Base-by-base conservation (phyloP, 2,113 vertebrate species). In the Tamias sibiricus region DNA sequence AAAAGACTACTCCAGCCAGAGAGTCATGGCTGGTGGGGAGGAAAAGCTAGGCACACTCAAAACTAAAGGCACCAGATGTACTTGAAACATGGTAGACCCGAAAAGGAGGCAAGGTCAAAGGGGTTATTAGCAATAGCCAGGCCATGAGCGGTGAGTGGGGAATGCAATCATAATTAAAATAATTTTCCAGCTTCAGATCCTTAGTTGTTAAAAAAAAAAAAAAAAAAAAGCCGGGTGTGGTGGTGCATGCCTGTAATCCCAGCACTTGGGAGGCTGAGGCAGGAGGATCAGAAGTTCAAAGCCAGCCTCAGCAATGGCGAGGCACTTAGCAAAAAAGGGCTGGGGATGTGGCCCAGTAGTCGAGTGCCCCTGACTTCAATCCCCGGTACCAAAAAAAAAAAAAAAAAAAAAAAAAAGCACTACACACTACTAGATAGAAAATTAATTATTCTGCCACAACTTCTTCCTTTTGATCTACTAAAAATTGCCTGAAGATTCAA, bases 401-500 rank as follows among this genome's bases (percentile, higher is more conserved):
- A n/a, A n/a, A n/a, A n/a, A 88, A 87, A 94, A 79, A 13, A 59
- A 59, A 10, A 57, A 52, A 52, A 52, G 49, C 16, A 69, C 13
- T 26, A 68, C 17, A 16, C 12, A 69, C 13, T 26, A 68, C 17
- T 32, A 37, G 26, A 80, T 28, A 91, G 69, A 74, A 96, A 94
- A 84, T 75, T 71, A 85, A 68, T 76, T 62, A 57, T 57, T 94
- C 66, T 87, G 28, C 57, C 71, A 35, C 12, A 94, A 81, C 17
- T 54, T 92, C 47, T 85, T 94, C 71, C 62, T 80, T 96, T 90
- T 72, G 52, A 94, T 90, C 71, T 95, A 32, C 71, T 77, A 6
- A 82, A 97, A 96, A 94, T 40, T 62, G 95, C 66, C 76, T 90
- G 71, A 90, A 92, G 47, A 24, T 84, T 94, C 79, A 74, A 90